Base-by-base conservation (phyloP, 2,888 invertebrate genomes). In the Acanthopleura granulata region DNA sequence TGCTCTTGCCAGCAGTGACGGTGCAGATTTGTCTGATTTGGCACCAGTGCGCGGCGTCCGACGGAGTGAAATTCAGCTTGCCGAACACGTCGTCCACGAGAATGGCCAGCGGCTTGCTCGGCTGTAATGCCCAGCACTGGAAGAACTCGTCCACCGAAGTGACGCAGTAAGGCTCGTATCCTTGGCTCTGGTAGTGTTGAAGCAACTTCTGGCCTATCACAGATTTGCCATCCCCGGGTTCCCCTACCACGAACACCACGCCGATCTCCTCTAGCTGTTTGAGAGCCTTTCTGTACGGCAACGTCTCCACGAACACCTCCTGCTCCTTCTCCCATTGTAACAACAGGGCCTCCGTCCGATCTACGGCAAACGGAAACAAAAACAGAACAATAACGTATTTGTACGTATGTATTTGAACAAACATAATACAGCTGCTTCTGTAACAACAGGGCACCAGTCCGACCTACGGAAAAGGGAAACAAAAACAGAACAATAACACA, bases 271-370 rank as follows among this genome's bases (percentile, higher is more conserved):
- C 66, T 27, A 66, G 29, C 29, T 27, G 22, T 27, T 66, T 22
- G 22, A 66, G 66, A 1, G 66, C 18, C 16, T 66, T 66, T 66
- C 66, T 22, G 29, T 66, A 66, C 16, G 66, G 66, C 66, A 22
- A 3, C 22, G 66, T 27, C 66, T 66, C 66, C 66, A 66, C 66
- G 25, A 66, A 66, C 18, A 66, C 66, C 3, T 66, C 66, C 25
- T 66, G 66, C 25, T 66, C 66, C 25, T 66, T 66, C 29, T 66
- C 66, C 66, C 66, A 66, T 27, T 66, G 66, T 27, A 27, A 66
- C 29, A 66, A 66, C 15, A 66, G 66, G 29, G 66, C 66, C 25
- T 66, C 66, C 25, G 66, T 66, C n/a, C 57, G 57, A 57, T 57
- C 57, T 57, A 22, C 1, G 18, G 18, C 14, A 51, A 51, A 14